Base-by-base conservation (phyloP, 2,113 vertebrate genomes). In the Thalassarche chlororhynchos region DNA sequence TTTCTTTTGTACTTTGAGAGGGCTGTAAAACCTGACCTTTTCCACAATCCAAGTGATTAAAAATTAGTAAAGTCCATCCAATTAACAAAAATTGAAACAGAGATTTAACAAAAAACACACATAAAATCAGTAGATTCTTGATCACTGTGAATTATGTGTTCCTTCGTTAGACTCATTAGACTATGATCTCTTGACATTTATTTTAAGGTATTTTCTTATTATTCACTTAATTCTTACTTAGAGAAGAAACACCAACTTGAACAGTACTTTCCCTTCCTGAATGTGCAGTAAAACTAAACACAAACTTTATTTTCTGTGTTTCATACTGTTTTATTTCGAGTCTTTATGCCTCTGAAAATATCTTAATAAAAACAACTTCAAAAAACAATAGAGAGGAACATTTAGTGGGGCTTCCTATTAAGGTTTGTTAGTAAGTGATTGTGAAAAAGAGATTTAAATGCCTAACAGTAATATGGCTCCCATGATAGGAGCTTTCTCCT, bases 381-480 rank as follows among this genome's bases (percentile, higher is more conserved):
- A 61, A 92, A 80, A 75, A 7, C 6, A 76, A 34, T n/a, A 18
- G 11, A 51, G 6, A 75, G 2, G 15, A 84, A 17, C 12, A 60
- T 65, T 46, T 54, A 31, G 1, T 60, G 24, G 10, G 21, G 7
- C 9, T 80, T 94, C 36, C 14, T 44, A 19, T 4, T 61, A 44
- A 46, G 2, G 0, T 23, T 77, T 76, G 77, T 57, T 51, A 58
- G 17, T 36, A 75, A 74, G 10, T 51, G 8, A 51, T 66, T 75
- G 26, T 66, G 51, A 87, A 75, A 55, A 79, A 31, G 47, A 71
- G 2, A 1, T 68, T 47, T 51, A 21, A 60, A 23, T 14, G 2
- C 3, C 3, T 15, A 71, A 40, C 14, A 47, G 7, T 47, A 64
- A 51, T 29, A 60, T 0, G 1, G 7, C 1, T 83, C 10, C 42